Conservation (phyloP, 2,888 invertebrate genomes). For the Cancer borealis region DNA sequence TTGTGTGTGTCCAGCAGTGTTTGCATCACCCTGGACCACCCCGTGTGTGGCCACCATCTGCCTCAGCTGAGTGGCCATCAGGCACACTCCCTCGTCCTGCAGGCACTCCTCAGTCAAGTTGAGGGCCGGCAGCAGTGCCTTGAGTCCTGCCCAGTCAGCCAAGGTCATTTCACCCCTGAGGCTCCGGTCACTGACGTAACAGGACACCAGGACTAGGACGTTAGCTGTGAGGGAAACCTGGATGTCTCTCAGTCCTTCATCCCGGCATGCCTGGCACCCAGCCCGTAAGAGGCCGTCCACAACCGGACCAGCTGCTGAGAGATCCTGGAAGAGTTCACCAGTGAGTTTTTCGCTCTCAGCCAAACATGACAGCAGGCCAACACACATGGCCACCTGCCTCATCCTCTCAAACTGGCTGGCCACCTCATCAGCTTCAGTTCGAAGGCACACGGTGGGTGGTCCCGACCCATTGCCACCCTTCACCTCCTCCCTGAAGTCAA, state of each 20-base stretch:
- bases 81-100: conserved; percentile 53
- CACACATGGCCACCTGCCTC: conserved; percentile 48
- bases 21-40: background rate
- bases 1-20: background rate
- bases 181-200: conserved; percentile 66
- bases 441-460: background rate
- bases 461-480: conserved; percentile 34
- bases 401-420: conserved; percentile 53
- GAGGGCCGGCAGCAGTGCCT: conserved; percentile 65
- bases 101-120: conserved; percentile 46
- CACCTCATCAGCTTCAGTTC: conserved; percentile 61
- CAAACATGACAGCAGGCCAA: conserved; percentile 58
- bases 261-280: conserved; percentile 59
- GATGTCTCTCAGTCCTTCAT: conserved; percentile 54
- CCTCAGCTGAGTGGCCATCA: conserved; percentile 63
- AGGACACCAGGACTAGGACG: conserved; percentile 66
- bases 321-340: conserved; percentile 61
- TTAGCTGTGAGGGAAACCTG: conserved; percentile 64
- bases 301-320: conserved; percentile 68
- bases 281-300: conserved; percentile 60
- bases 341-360: conserved; percentile 64
- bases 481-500: conserved; percentile 64
- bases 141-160: conserved; percentile 73
- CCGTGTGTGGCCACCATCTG: conserved; percentile 72
- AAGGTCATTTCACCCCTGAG: conserved; percentile 65